These are phyloP conservation scores for Serrognathus titanus DNA, from an alignment of 2,888 invertebrate species.

Conservation along the genomic window DNA sequence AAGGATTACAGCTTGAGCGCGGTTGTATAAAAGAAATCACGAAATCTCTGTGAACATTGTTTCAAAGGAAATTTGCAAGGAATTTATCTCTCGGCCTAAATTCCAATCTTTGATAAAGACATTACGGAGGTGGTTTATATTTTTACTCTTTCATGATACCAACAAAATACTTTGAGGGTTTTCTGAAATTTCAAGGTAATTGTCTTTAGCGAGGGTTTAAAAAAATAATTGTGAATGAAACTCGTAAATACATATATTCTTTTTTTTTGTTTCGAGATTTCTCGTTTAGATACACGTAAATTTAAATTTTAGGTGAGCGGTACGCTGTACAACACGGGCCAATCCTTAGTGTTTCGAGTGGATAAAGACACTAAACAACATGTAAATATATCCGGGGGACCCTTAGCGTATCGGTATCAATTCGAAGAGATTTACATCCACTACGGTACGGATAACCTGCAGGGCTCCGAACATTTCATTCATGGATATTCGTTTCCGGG, in stretches of 20 bases:
- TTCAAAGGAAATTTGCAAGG: no score
- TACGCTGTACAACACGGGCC: conserved; percentile 87
- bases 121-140: no score
- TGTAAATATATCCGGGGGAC: conserved; percentile 95
- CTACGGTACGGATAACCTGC: conserved; percentile 83
- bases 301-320: conserved; percentile 71
- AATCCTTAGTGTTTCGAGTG: conserved; percentile 86
- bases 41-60: no score
- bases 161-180: no score
- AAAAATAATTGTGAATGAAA: background rate
- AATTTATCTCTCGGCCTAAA: no score
- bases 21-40: no score
- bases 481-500: conserved; percentile 95
- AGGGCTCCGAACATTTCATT: conserved; percentile 95
- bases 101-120: no score
- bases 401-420: conserved; percentile 91
- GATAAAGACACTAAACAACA: conserved; percentile 87
- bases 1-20: no score
- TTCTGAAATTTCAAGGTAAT: background rate
- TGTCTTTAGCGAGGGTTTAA: background rate
- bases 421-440: conserved; percentile 95
- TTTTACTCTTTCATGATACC: no score
- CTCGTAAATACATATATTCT: no score
- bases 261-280: background rate
- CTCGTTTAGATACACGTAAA: background rate